Conservation (phyloP, 2,113 vertebrate genomes). For the Mellivora capensis region DNA sequence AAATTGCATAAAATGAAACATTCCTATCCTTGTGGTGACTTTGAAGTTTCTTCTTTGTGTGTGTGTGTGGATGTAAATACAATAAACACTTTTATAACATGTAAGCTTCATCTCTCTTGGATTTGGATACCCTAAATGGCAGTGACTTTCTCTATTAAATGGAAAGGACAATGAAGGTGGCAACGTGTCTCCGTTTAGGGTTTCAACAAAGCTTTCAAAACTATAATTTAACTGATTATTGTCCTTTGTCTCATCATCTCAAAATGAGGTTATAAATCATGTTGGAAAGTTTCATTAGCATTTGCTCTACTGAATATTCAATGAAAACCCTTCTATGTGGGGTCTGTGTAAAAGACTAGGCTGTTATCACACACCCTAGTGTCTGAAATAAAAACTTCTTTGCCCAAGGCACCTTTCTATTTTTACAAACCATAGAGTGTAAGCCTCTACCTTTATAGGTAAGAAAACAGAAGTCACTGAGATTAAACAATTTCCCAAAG, state of each 20-base stretch:
- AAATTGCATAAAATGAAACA: neutral
- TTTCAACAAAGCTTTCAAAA: constrained; percentile 44
- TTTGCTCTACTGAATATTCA: neutral
- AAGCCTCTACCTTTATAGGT: neutral
- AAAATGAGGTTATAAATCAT: neutral
- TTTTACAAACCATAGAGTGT: neutral
- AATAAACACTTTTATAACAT: neutral
- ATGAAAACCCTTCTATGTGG: neutral
- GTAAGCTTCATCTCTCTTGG: neutral
- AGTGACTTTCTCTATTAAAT: neutral
- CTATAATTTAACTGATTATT: neutral
- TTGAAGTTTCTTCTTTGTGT: neutral
- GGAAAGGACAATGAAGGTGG: neutral
- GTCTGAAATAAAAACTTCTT: neutral
- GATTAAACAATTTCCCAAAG: neutral
- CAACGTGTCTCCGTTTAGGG: neutral
- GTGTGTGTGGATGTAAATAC: neutral
- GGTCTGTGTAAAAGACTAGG: neutral
- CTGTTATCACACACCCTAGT: neutral
- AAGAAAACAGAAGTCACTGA: neutral
- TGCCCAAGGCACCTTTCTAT: neutral
- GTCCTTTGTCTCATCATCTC: neutral
- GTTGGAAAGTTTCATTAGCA: neutral
- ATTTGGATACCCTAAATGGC: neutral
- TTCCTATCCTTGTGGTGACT: neutral